Conservation (phyloP, 2,888 invertebrate genomes). For the Oegoconia quadripuncta region DNA sequence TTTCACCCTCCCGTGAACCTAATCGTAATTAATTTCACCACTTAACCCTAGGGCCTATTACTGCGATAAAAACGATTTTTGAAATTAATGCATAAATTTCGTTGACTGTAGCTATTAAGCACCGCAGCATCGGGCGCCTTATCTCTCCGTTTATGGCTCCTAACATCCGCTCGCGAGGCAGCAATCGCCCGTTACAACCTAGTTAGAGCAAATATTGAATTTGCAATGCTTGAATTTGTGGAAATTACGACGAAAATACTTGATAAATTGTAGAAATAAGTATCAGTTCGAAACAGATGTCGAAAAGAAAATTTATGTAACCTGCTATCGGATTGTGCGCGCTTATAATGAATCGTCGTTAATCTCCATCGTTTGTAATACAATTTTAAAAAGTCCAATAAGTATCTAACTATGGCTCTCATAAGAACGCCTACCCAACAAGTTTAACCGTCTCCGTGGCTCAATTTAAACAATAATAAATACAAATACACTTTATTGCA, state of each 20-base stretch:
- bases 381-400: too few species aligned
- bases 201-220: conserved; percentile 42
- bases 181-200: conserved; percentile 46
- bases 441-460: too few species aligned
- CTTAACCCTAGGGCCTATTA: too few species aligned
- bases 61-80: background rate
- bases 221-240: conserved; percentile 43
- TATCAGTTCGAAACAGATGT: background rate
- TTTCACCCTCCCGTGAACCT: too few species aligned
- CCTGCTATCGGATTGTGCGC: too few species aligned
- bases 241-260: conserved; percentile 14
- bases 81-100: conserved; percentile 1
- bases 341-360: too few species aligned
- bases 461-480: too few species aligned
- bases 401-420: too few species aligned
- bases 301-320: background rate
- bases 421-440: too few species aligned
- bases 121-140: conserved; percentile 27
- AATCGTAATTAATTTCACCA: too few species aligned
- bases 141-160: conserved; percentile 50
- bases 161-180: conserved; percentile 47
- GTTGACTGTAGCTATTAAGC: background rate
- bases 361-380: too few species aligned
- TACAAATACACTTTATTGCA: too few species aligned
- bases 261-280: background rate